phyloP scores from a whole-genome alignment of 2,888 invertebrate species.

The Eucriotettix oculatus region DNA sequence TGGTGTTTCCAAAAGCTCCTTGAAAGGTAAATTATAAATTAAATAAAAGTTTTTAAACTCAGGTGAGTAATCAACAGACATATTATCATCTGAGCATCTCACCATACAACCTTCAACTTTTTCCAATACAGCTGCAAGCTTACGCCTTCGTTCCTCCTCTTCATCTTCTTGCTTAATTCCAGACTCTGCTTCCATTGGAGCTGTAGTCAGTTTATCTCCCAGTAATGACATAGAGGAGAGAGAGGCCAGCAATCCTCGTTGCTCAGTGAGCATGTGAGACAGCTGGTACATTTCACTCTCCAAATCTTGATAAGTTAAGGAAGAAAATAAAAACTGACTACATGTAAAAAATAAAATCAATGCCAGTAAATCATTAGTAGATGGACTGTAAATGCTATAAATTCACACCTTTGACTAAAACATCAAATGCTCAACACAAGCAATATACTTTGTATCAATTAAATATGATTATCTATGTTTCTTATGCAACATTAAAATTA shows the following conservation, averaged over 20 bases:
- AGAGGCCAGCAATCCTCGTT: conserved; percentile 64
- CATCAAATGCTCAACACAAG: not conserved
- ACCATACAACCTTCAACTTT: conserved; percentile 77
- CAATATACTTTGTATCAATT: not conserved
- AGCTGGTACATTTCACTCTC: conserved; percentile 98
- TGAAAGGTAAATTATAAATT: conserved; percentile 11
- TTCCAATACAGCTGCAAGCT: conserved; percentile 56
- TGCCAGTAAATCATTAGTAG: not conserved
- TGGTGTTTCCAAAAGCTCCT: conserved; percentile 59
- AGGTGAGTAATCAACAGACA: not conserved
- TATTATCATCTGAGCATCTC: conserved; percentile 17
- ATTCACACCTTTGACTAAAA: conserved; percentile 1
- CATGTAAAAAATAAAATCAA: not conserved
- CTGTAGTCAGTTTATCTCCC: conserved; percentile 20
- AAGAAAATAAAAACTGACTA: not conserved
- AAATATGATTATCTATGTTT: not conserved
- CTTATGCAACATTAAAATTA: not conserved
- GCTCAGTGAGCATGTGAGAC: conserved; percentile 84
- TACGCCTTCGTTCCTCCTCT: conserved; percentile 37
- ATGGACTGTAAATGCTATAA: too few relatives aligned
- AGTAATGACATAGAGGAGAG: conserved; percentile 53
- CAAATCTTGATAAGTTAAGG: conserved; percentile 40
- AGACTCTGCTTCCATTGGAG: conserved; percentile 8
- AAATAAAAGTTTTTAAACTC: not conserved
- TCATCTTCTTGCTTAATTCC: conserved; percentile 23